Evolutionary conservation across 2,113 vertebrate genomes (phyloP).

Genomic region (Serinus canaria): DNA sequence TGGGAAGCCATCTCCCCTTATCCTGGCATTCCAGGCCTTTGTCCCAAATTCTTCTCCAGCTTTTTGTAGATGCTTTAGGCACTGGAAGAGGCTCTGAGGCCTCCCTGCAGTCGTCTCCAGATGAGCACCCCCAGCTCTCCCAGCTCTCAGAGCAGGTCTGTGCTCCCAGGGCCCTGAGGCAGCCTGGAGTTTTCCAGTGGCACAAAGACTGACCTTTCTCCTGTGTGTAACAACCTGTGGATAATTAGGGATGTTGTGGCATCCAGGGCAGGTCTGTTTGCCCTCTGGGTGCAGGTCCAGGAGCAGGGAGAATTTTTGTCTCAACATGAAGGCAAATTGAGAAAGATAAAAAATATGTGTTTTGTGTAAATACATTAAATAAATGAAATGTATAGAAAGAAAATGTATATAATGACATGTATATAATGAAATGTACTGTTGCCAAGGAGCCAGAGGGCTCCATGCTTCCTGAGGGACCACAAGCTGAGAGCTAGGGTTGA

Average conservation of each 20-base stretch:
- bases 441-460: background rate
- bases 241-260: background rate
- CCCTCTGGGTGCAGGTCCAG: background rate
- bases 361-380: background rate
- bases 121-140: background rate
- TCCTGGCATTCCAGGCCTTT: background rate
- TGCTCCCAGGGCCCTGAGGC: background rate
- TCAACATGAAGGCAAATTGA: background rate
- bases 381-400: background rate
- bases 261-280: accelerated
- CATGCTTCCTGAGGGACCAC: background rate
- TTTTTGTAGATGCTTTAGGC: background rate
- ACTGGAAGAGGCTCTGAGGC: accelerated
- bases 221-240: accelerated
- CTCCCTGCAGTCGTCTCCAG: background rate
- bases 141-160: background rate
- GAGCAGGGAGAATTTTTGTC: background rate
- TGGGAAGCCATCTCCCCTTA: background rate
- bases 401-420: background rate
- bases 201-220: background rate
- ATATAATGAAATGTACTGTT: background rate
- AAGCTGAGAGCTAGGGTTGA: background rate
- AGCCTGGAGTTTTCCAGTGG: background rate
- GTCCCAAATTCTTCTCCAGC: background rate
- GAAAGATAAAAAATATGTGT: background rate